Percentiles rank a stretch among this genome's conserved stretches.
These are phyloP conservation scores for Oreochromis mossambicus DNA, from an alignment of 2,797 vertebrate genomes.

Conservation along the genomic window DNA sequence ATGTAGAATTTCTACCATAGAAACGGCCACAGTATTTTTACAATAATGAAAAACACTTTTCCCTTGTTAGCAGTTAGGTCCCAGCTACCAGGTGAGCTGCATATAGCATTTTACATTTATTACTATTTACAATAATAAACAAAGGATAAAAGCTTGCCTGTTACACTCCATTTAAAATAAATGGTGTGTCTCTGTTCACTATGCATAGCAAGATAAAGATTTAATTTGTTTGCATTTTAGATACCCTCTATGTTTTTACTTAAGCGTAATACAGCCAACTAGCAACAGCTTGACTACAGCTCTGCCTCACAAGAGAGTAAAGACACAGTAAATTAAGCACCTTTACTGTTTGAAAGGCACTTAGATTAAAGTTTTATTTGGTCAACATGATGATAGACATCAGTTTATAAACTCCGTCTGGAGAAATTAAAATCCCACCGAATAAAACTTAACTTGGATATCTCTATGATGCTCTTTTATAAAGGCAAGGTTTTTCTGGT, in stretches of 20 bases:
- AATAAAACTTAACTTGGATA: neutral
- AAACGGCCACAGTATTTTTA: neutral
- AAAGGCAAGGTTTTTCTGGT: neutral
- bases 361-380: neutral
- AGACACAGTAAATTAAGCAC: neutral
- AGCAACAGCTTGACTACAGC: neutral
- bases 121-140: neutral
- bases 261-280: neutral
- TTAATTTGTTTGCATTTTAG: neutral
- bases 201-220: neutral
- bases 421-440: neutral
- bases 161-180: neutral
- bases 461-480: neutral
- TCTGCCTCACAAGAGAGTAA: neutral
- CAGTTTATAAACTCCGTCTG: neutral
- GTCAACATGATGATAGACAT: neutral
- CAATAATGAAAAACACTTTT: slow-evolving; percentile 2
- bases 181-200: neutral
- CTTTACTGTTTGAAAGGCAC: neutral
- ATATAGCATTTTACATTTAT: neutral
- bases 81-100: neutral
- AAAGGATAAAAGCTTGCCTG: neutral
- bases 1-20: neutral
- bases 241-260: neutral
- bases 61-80: neutral